Base-by-base conservation (phyloP, 1,140 invertebrate species). In the Neodiprion pinetum region DNA sequence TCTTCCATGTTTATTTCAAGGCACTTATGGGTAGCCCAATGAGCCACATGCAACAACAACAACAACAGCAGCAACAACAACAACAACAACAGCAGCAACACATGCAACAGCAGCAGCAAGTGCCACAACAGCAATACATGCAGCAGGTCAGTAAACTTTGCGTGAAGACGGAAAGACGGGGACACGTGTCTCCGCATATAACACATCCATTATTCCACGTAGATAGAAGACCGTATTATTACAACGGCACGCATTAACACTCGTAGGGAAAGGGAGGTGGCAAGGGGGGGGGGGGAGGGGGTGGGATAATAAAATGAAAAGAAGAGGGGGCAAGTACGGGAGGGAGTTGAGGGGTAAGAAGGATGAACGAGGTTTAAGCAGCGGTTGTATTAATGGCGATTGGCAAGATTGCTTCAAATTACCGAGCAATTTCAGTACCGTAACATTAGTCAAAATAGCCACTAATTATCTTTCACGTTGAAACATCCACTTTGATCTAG, bases 51-150 rank as follows among this genome's bases (percentile, higher is more conserved):
- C 90, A 86, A 76, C 89, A 86, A 49, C 82, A 83, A 66, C 84
- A 82, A 66, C 80, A 79, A 70, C 89, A 88, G 72, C 88, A 83
- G 83, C 85, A 89, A 69, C 90, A 90, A 80, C 89, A 90, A 76
- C 88, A 87, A 23, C 86, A 87, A 74, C 89, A 85, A 48, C 77
- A 77, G 67, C 75, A 88, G 74, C 87, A 40, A 40, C 28, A 40
- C 28, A 40, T 40, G 83, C 85, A 89, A 70, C 90, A 90, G 80
- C 89, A 90, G 76, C 88, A 87, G 23, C 86, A 87, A 74, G 89
- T 85, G 53, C 77, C 76, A 49, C 75, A 88, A 74, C 87, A 87
- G 72, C 87, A 89, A 76, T 88, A 88, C 67, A 88, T 87, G 81
- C 87, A 87, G 81, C 89, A 88, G 85, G 87, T 89, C 74, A 82